These are phyloP conservation scores for Stegastes partitus DNA, from an alignment of 2,113 vertebrate species.

Conservation along the genomic window DNA sequence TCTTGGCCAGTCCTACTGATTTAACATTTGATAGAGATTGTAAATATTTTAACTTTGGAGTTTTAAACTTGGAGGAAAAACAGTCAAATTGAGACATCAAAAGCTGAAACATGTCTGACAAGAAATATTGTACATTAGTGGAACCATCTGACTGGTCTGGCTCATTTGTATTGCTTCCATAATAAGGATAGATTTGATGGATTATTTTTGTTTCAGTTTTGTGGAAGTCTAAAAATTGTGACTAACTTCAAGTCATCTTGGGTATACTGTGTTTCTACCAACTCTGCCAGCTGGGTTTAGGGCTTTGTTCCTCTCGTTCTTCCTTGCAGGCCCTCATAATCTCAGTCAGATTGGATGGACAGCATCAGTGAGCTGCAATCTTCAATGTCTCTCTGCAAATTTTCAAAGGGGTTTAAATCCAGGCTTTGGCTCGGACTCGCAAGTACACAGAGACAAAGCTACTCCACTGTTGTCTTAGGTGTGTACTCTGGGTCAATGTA, in stretches of 20 bases:
- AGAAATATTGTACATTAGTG: not conserved
- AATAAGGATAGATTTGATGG: not conserved
- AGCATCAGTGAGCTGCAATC: constrained; percentile 53
- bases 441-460: constrained; percentile 54
- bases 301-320: not conserved
- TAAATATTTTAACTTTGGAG: not conserved
- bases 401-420: constrained; percentile 54
- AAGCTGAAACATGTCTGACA: not conserved
- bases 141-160: not conserved
- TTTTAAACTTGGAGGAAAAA: not conserved
- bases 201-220: not conserved
- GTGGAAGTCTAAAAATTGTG: not conserved
- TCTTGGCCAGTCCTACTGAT: not conserved
- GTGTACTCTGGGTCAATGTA: constrained; percentile 27
- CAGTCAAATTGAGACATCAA: not conserved
- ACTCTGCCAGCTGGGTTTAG: not conserved
- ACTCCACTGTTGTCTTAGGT: constrained; percentile 24
- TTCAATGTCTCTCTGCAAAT: constrained; percentile 38
- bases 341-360: constrained; percentile 42
- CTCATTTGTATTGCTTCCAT: not conserved
- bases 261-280: not conserved
- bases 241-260: constrained; percentile 1
- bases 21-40: not conserved
- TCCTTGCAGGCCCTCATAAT: constrained; percentile 29
- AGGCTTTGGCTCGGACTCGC: constrained; percentile 37